Evolutionary conservation across 2,113 vertebrate genomes (phyloP), one percentile per base, ranked within the genome.

Genomic region (Axis porcinus): DNA sequence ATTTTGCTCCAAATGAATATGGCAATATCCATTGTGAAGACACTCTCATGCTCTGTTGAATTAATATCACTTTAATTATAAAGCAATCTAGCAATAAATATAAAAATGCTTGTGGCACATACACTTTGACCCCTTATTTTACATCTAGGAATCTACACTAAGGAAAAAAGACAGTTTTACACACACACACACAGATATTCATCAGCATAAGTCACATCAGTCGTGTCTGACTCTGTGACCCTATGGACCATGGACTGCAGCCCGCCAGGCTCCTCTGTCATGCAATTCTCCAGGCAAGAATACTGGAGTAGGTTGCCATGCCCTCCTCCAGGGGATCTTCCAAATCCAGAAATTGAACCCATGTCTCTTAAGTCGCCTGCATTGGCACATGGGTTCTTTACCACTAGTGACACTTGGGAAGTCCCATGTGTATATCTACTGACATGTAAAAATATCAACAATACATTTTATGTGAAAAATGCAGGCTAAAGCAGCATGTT

Each of bases 41-140:
- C 10, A 81, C 1, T 57, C 36, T 60, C 33, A 78, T 3, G 64
- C 54, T 96, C 52, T 74, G 30, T 7, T 95, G 67, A 97, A 92
- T 86, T 78, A 93, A 93, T n/a, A 36, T 5, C 4, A 28, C 50
- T 70, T 64, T 79, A 55, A 83, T 43, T 67, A 83, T 5, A 60
- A 6, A 27, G 52, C 11, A 84, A 81, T 93, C 50, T 14, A 92
- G 50, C 27, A 76, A 83, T 3, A 88, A 82, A 92, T 55, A 86
- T 52, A 86, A 92, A 96, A 89, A 81, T 60, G 21, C 47, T 84
- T 70, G 84, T 23, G 40, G 6, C 55, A 43, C 2, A 70, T 47
- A 86, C 3, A 97, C 1, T 89, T 57, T 81, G 47, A 94, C 23
- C 45, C 5, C 76, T 94, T 91, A 74, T 45, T 96, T 96, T 91